A percentile compares a stretch with the other conserved stretches of the same genome.
phyloP scores from a whole-genome alignment of 92 coral and sea anemone species.

The Heteractis magnifica region DNA sequence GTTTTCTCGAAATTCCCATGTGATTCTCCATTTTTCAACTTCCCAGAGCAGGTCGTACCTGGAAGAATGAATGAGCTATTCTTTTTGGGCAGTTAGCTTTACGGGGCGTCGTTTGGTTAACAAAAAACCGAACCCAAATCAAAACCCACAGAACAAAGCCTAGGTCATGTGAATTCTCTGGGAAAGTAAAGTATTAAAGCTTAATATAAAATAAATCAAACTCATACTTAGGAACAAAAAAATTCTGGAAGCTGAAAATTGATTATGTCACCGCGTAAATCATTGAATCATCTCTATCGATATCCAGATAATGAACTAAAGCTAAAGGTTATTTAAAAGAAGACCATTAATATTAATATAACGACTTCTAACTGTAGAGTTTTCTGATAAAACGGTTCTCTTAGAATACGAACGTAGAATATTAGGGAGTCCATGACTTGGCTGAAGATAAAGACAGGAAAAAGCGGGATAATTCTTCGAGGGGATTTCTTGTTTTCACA shows the following conservation, averaged over 20 bases:
- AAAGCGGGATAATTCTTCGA: too few species aligned
- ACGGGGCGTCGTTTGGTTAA: not conserved
- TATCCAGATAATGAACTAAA: not conserved
- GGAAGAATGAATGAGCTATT: not conserved
- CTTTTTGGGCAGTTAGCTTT: not conserved
- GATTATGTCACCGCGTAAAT: not conserved
- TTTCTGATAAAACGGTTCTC: not conserved
- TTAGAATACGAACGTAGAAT: too few species aligned
- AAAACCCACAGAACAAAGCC: not conserved
- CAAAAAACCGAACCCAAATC: not conserved
- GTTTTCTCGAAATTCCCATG: slow-evolving; percentile 31
- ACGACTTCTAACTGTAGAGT: not conserved
- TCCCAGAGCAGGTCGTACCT: slow-evolving; percentile 39
- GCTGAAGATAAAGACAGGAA: too few species aligned
- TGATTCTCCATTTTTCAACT: slow-evolving; percentile 18
- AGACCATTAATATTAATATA: not conserved
- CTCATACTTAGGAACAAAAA: not conserved
- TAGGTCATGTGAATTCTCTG: not conserved
- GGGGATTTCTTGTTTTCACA: too few species aligned
- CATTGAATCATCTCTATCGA: not conserved
- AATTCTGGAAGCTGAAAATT: not conserved
- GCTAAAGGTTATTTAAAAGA: not conserved
- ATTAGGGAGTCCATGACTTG: too few species aligned
- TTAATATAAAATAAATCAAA: not conserved
- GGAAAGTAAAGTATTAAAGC: slow-evolving; percentile 6